A percentile compares a stretch with the other conserved stretches of the same genome.
These are phyloP conservation scores for Pteronotus mesoamericanus DNA, from an alignment of 2,797 vertebrate genomes.

Conservation along the genomic window DNA sequence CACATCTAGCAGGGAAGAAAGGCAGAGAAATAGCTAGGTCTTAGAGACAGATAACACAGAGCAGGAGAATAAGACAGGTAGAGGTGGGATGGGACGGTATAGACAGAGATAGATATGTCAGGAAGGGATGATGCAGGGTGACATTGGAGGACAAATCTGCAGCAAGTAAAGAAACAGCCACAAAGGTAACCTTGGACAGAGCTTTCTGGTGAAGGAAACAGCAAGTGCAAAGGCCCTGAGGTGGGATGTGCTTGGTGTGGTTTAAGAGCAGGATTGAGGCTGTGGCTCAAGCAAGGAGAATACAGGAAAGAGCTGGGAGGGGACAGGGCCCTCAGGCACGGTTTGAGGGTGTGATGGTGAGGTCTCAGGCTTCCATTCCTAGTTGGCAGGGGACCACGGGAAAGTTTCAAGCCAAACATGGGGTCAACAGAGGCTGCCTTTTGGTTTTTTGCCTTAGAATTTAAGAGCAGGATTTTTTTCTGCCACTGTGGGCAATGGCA, in stretches of 20 bases:
- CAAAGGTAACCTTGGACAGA: neutral
- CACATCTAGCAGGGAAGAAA: too few species aligned
- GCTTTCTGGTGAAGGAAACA: neutral
- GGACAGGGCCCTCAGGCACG: neutral
- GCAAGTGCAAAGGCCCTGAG: neutral
- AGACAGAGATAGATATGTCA: neutral
- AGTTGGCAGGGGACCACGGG: fast-evolving
- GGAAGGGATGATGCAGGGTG: neutral
- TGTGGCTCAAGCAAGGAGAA: fast-evolving
- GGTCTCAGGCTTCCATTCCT: too few species aligned
- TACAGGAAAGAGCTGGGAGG: fast-evolving
- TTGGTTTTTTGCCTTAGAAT: neutral
- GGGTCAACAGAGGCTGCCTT: neutral
- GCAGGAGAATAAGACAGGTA: too few species aligned
- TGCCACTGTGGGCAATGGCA: too few species aligned
- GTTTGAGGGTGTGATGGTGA: neutral
- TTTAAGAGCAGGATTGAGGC: neutral
- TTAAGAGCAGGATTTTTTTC: too few species aligned
- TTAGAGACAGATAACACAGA: too few species aligned
- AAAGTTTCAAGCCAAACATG: too few species aligned
- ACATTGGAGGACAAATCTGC: neutral
- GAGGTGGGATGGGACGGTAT: neutral
- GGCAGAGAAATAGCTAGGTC: neutral
- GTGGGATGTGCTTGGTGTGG: too few species aligned
- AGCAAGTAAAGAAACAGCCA: neutral